These are phyloP conservation scores for Lycophotia porphyrea DNA, from an alignment of 2,888 invertebrate genomes.

Conservation along the genomic window DNA sequence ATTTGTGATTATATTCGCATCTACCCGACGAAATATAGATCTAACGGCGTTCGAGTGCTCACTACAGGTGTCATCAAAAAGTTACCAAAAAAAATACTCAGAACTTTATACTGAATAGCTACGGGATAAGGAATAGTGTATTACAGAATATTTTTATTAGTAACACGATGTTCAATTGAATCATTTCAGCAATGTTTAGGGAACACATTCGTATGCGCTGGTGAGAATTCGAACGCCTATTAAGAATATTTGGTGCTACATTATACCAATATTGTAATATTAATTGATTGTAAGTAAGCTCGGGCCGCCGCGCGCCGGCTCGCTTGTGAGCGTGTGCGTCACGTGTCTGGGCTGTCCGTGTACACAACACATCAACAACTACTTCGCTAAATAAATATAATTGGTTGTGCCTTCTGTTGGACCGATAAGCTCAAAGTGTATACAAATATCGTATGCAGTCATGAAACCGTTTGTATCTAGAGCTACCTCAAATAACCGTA, in stretches of 20 bases:
- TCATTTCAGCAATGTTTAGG: background rate
- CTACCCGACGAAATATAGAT: conserved; percentile 50
- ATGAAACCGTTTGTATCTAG: background rate
- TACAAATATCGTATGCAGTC: conserved; percentile 5
- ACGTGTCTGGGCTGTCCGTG: conserved; percentile 23
- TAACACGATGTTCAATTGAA: background rate
- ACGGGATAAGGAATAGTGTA: background rate
- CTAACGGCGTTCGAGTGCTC: conserved; percentile 57
- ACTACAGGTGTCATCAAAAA: conserved; percentile 14
- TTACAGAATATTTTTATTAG: background rate
- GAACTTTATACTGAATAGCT: conserved; percentile 6
- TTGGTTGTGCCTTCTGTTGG: conserved; percentile 40
- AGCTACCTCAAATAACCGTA: background rate
- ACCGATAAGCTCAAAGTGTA: conserved; percentile 1
- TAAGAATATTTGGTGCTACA: conserved; percentile 72
- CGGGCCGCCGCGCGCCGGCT: conserved; percentile 8
- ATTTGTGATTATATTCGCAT: conserved; percentile 39
- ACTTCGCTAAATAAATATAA: conserved; percentile 11
- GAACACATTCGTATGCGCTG: conserved; percentile 6
- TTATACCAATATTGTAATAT: conserved; percentile 65
- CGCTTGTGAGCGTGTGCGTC: background rate
- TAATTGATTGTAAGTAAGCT: conserved; percentile 59
- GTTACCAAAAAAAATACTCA: conserved; percentile 51
- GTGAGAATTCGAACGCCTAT: conserved; percentile 52
- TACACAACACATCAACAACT: too few relatives aligned